A percentile compares a stretch with the other conserved stretches of the same genome.
These are phyloP conservation scores for Porites lobata DNA, from an alignment of 92 coral and sea anemone genomes.

Conservation along the genomic window DNA sequence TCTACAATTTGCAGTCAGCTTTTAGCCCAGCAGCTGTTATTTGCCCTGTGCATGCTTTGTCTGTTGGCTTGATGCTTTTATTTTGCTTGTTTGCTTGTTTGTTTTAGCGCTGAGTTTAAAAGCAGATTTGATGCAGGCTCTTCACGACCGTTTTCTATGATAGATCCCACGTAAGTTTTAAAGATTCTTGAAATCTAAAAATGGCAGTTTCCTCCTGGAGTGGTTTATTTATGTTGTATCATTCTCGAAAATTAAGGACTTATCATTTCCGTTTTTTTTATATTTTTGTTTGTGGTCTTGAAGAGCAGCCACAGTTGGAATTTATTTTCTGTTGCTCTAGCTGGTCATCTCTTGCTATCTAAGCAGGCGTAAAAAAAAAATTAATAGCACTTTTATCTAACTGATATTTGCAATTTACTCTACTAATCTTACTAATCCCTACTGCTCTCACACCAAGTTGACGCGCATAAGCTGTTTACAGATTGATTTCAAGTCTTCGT, in stretches of 20 bases:
- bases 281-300: slow-evolving; percentile 9
- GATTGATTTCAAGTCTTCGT: too few relatives aligned
- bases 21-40: background rate
- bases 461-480: too few relatives aligned
- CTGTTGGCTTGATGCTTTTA: slow-evolving; percentile 51
- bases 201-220: too few relatives aligned
- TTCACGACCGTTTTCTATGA: slow-evolving; percentile 74
- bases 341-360: background rate
- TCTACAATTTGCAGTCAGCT: background rate
- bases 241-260: too few relatives aligned
- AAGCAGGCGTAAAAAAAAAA: background rate
- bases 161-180: slow-evolving; percentile 54
- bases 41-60: slow-evolving; percentile 10
- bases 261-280: too few relatives aligned
- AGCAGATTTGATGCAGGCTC: slow-evolving; percentile 39
- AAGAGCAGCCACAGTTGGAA: background rate
- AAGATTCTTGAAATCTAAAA: background rate
- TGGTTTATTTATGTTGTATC: too few relatives aligned
- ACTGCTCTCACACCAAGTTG: too few relatives aligned
- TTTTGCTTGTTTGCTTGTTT: slow-evolving; percentile 57
- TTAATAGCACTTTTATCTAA: too few relatives aligned
- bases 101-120: slow-evolving; percentile 77
- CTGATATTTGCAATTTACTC: too few relatives aligned
- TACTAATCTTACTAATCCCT: too few relatives aligned
- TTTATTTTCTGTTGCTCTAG: background rate